phyloP scores from a whole-genome alignment of 1,140 invertebrate species.

The Contarinia nasturtii region DNA sequence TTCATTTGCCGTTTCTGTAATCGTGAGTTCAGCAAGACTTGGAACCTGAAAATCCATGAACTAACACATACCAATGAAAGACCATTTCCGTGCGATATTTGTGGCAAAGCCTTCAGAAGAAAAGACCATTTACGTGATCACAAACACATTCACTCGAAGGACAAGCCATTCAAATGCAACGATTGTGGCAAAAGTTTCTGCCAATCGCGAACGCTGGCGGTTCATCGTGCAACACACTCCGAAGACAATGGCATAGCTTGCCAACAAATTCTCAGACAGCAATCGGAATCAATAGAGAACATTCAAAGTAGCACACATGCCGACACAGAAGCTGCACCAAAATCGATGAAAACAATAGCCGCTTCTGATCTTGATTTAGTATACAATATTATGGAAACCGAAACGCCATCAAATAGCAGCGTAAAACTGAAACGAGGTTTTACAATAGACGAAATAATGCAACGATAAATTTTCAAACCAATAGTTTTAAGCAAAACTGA shows the following conservation, averaged over 20 bases:
- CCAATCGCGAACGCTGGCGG: conserved; percentile 79
- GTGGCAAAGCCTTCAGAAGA: conserved; percentile 87
- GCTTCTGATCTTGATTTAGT: conserved; percentile 21
- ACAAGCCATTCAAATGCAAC: conserved; percentile 91
- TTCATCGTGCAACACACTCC: conserved; percentile 84
- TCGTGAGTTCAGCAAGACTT: conserved; percentile 93
- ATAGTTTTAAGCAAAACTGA: neutral
- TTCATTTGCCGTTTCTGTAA: conserved; percentile 97
- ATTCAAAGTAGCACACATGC: conserved; percentile 76
- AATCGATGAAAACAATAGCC: conserved; percentile 10
- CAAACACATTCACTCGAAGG: conserved; percentile 93
- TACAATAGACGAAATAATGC: conserved; percentile 68
- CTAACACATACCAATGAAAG: conserved; percentile 93
- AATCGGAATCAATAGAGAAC: conserved; percentile 83
- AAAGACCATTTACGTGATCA: conserved; percentile 93
- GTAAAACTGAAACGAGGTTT: conserved; percentile 37
- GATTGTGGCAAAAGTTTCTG: conserved; percentile 95
- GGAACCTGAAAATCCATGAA: conserved; percentile 94
- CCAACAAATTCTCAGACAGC: conserved; percentile 72
- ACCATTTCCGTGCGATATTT: conserved; percentile 95
- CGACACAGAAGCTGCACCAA: conserved; percentile 25
- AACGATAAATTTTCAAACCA: conserved; percentile 33
- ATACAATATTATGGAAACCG: conserved; percentile 9
- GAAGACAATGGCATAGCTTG: conserved; percentile 80
- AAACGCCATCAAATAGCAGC: conserved; percentile 1